phyloP scores from a whole-genome alignment of 1,140 invertebrate species.

The Hestina assimilis region DNA sequence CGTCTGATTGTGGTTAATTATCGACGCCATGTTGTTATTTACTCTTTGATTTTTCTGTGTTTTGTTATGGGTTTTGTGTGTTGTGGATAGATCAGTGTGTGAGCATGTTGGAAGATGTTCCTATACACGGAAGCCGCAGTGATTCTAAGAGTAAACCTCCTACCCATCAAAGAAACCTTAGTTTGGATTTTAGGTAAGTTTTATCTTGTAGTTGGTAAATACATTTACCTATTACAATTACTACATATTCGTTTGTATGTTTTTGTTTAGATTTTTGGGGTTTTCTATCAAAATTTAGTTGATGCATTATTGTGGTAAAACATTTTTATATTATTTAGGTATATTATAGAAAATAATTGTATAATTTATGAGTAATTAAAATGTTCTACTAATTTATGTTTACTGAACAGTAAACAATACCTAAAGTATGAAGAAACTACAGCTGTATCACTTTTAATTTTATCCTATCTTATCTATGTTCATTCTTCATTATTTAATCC shows the following conservation, averaged over 20 bases:
- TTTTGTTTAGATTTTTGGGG: too few species aligned
- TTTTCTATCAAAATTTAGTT: too few species aligned
- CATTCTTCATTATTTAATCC: too few species aligned
- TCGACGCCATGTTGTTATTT: slow-evolving; percentile 75
- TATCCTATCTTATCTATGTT: too few species aligned
- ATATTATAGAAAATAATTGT: too few species aligned
- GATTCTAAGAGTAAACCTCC: slow-evolving; percentile 53
- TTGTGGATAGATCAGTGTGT: slow-evolving; percentile 54
- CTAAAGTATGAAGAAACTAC: too few species aligned
- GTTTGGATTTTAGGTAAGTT: slow-evolving; percentile 68
- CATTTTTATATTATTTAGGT: too few species aligned
- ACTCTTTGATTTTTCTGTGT: slow-evolving; percentile 54
- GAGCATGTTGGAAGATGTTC: slow-evolving; percentile 75
- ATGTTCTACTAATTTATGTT: too few species aligned
- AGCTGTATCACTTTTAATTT: too few species aligned
- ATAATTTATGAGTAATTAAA: too few species aligned
- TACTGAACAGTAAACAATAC: too few species aligned
- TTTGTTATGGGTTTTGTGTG: slow-evolving; percentile 68
- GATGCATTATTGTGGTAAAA: too few species aligned
- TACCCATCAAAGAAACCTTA: slow-evolving; percentile 66
- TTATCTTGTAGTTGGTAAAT: background rate
- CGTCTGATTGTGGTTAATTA: slow-evolving; percentile 16
- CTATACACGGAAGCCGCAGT: slow-evolving; percentile 63
- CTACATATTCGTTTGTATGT: background rate
- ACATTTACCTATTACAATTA: slow-evolving; percentile 12